A percentile compares a stretch with the other conserved stretches of the same genome.
Conservation (phyloP, 2,888 invertebrate species). For the Drosophila villosipedis region DNA sequence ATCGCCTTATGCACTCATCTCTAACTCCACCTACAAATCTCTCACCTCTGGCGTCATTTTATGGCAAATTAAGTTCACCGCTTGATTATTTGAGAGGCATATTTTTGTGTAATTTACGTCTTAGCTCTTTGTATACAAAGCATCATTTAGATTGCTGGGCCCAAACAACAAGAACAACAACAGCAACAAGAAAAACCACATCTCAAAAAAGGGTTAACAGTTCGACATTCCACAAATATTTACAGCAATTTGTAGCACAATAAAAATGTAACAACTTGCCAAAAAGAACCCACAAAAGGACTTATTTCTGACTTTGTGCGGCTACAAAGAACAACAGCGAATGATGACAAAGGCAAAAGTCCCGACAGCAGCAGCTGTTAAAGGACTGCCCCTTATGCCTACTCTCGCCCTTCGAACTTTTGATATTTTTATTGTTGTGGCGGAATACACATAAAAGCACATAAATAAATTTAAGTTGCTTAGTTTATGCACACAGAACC, state of each 20-base stretch:
- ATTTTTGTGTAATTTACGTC: conserved; percentile 71
- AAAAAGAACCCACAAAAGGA: conserved; percentile 60
- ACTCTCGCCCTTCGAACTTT: conserved; percentile 43
- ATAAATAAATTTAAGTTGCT: conserved; percentile 75
- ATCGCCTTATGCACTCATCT: conserved; percentile 24
- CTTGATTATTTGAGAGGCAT: conserved; percentile 71
- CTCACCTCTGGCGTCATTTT: conserved; percentile 51
- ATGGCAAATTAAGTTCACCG: conserved; percentile 80
- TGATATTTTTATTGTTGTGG: conserved; percentile 76
- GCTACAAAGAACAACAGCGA: conserved; percentile 58
- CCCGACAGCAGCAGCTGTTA: conserved; percentile 59
- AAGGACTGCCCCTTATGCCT: conserved; percentile 7
- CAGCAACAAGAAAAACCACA: not conserved
- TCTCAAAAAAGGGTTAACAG: conserved; percentile 69
- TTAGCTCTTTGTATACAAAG: conserved; percentile 24
- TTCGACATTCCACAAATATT: conserved; percentile 74
- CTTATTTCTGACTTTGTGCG: conserved; percentile 67
- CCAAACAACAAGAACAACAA: conserved; percentile 16
- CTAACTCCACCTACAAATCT: conserved; percentile 1
- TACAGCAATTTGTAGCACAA: conserved; percentile 79
- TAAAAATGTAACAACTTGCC: conserved; percentile 67
- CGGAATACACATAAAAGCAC: conserved; percentile 72
- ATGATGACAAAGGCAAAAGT: conserved; percentile 63
- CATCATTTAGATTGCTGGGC: conserved; percentile 22
- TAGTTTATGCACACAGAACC: conserved; percentile 50